Evolutionary conservation across 2,888 invertebrate species (phyloP).

Genomic region (Lasius platythorax): DNA sequence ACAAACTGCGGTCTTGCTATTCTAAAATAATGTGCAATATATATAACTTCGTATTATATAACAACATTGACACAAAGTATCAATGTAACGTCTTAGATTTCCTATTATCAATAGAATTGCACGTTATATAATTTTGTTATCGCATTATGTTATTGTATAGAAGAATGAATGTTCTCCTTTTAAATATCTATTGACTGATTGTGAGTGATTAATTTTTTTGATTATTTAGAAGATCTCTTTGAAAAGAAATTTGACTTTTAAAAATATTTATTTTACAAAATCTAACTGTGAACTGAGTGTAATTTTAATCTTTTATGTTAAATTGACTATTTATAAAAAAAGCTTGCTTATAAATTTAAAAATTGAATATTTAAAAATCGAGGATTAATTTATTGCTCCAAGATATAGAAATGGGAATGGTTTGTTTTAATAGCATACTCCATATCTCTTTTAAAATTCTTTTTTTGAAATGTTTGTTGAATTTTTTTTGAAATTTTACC

Average conservation of each 20-base stretch:
- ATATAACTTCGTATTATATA: conserved; percentile 5
- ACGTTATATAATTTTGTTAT: background rate
- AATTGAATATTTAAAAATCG: too few relatives aligned
- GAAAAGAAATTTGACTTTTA: too few relatives aligned
- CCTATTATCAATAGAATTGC: background rate
- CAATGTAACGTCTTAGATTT: background rate
- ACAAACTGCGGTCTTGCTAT: background rate
- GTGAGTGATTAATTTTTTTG: background rate
- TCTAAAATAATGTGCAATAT: background rate
- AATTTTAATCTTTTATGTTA: background rate
- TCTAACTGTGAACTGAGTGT: background rate
- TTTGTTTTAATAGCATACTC: too few relatives aligned
- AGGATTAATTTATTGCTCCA: too few relatives aligned
- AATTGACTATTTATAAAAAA: background rate
- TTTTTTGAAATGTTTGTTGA: background rate
- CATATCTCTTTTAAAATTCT: too few relatives aligned
- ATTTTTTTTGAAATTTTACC: too few relatives aligned
- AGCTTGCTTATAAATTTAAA: background rate
- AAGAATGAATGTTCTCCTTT: background rate
- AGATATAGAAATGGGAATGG: too few relatives aligned
- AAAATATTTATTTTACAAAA: background rate
- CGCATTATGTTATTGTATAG: background rate
- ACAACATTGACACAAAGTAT: background rate
- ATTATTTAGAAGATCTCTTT: too few relatives aligned
- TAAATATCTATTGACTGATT: background rate